Evolutionary conservation across 2,797 vertebrate species (phyloP).

Genomic region (Premnoplex brunnescens): DNA sequence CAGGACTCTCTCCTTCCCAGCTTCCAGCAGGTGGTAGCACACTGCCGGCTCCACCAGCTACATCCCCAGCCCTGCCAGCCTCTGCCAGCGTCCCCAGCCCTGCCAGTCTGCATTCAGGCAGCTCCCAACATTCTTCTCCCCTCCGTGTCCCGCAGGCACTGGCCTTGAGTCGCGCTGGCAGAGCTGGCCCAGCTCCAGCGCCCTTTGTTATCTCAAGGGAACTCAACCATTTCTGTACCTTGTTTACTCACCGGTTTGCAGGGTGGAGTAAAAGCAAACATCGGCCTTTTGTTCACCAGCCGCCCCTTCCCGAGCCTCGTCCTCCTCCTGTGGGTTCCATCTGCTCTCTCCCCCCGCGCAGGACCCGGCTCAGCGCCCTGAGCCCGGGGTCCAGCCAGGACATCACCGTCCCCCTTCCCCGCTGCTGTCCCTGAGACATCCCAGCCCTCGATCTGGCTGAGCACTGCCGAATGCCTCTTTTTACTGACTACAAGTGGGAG

Average conservation of each 20-base stretch:
- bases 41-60: background rate
- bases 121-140: background rate
- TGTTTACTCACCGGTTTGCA: constrained; percentile 23
- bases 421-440: fast-evolving
- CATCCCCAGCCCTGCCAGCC: background rate
- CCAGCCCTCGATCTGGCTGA: background rate
- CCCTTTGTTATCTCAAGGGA: background rate
- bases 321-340: background rate
- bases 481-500: background rate
- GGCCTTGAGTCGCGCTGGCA: background rate
- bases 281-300: constrained; percentile 12
- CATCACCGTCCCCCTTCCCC: fast-evolving
- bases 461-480: background rate
- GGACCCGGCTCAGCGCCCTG: background rate
- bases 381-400: background rate
- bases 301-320: background rate
- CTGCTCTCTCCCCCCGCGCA: background rate
- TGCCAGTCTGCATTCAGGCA: background rate
- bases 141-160: background rate
- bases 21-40: constrained; percentile 55
- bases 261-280: constrained; percentile 49
- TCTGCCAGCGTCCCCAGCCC: background rate
- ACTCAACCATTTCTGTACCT: background rate
- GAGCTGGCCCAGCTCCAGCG: background rate
- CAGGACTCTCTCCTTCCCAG: background rate